Evolutionary conservation across 2,888 invertebrate genomes (phyloP).

Genomic region (Metopia argyrocephala): DNA sequence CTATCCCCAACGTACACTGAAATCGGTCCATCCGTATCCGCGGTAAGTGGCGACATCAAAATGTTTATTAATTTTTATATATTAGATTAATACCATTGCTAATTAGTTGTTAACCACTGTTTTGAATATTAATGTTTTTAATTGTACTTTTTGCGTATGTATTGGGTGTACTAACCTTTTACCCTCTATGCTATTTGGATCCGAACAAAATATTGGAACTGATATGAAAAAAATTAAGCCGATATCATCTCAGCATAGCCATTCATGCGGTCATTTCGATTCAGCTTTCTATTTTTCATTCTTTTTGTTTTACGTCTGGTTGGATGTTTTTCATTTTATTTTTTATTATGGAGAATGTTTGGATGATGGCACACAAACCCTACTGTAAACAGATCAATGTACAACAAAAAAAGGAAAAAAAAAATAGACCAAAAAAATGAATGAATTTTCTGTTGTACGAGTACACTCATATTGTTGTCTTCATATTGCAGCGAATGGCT

Average conservation of each 20-base stretch:
- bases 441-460: not conserved
- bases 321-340: slow-evolving; percentile 5
- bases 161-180: slow-evolving; percentile 2
- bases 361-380: slow-evolving; percentile 47
- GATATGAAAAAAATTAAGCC: not conserved
- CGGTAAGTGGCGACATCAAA: no score
- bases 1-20: no score
- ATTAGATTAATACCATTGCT: not conserved
- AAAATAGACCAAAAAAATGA: not conserved
- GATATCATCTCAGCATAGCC: slow-evolving; percentile 31
- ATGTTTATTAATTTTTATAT: not conserved
- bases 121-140: not conserved
- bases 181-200: not conserved
- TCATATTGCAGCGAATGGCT: slow-evolving; percentile 18
- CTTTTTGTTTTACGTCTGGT: slow-evolving; percentile 5
- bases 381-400: slow-evolving; percentile 53
- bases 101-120: not conserved
- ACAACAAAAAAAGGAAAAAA: no score
- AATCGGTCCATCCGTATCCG: no score
- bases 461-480: slow-evolving; percentile 25
- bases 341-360: not conserved
- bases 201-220: not conserved
- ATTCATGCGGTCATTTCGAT: slow-evolving; percentile 54
- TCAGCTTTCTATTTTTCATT: not conserved
- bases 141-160: not conserved